phyloP scores from a whole-genome alignment of 1,140 invertebrate genomes.

The Tetramorium simillimum region DNA sequence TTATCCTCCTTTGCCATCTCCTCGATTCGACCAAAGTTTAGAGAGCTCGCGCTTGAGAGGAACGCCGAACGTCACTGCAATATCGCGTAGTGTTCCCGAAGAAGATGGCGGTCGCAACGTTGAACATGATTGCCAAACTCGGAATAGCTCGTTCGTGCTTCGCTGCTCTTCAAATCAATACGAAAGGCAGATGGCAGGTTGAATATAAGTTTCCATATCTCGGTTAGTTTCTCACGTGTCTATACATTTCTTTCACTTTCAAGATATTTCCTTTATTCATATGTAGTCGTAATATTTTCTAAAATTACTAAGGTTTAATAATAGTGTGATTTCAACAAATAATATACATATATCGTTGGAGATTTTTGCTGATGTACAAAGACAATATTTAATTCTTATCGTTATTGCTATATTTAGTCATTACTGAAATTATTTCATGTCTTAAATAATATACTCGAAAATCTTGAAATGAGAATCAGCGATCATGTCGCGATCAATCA shows the following conservation, averaged over 20 bases:
- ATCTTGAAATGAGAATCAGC: neutral
- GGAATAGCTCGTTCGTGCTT: constrained; percentile 58
- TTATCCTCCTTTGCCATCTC: constrained; percentile 70
- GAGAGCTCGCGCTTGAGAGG: constrained; percentile 77
- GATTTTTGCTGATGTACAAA: neutral
- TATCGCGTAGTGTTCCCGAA: constrained; percentile 78
- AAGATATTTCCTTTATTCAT: neutral
- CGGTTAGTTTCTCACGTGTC: neutral
- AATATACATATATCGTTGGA: neutral
- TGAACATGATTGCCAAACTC: constrained; percentile 68
- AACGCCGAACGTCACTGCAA: constrained; percentile 78
- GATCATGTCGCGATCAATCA: neutral
- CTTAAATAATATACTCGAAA: neutral
- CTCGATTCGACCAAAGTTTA: constrained; percentile 77
- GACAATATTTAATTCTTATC: neutral
- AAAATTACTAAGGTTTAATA: neutral
- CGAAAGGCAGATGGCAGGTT: constrained; percentile 47
- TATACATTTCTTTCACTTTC: neutral
- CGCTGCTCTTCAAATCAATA: constrained; percentile 56
- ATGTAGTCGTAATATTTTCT: neutral
- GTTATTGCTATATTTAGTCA: neutral
- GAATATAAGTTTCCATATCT: constrained; percentile 22
- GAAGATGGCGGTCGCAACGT: constrained; percentile 78
- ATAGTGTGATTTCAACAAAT: neutral
- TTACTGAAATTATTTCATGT: neutral